Conservation (phyloP, 2,888 invertebrate species). For the Xestoiulus laeticollis region DNA sequence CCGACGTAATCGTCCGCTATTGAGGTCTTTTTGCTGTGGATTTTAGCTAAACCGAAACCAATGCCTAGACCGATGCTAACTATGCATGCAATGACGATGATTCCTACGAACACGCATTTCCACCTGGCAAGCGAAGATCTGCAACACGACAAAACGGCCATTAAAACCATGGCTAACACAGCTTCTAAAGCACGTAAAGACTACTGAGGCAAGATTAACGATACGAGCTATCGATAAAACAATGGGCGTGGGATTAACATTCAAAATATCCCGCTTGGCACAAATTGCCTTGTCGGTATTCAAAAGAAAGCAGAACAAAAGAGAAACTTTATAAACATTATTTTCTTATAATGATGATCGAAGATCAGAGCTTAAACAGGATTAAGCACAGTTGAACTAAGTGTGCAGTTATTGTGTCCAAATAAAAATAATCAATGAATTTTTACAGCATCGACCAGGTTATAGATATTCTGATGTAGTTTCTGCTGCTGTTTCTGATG, state of each 20-base stretch:
- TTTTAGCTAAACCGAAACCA: neutral
- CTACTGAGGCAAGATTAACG: no score
- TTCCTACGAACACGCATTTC: neutral
- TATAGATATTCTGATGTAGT: no score
- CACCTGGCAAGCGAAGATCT: neutral
- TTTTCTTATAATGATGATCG: no score
- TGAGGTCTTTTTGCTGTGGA: neutral
- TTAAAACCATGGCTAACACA: neutral
- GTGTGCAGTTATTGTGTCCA: no score
- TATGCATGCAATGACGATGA: neutral
- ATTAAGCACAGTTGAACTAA: no score
- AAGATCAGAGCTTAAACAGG: no score
- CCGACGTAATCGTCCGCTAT: neutral
- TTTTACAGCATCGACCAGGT: no score
- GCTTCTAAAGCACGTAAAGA: neutral
- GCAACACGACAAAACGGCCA: neutral
- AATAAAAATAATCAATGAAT: no score
- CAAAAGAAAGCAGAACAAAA: no score
- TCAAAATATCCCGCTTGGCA: neutral
- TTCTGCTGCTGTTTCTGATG: no score
- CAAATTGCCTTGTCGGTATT: no score
- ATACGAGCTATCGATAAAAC: neutral
- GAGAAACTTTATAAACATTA: no score
- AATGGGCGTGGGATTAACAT: neutral
- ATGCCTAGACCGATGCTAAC: neutral